Percentiles rank a stretch among this genome's conserved stretches.
phyloP scores from a whole-genome alignment of 2,113 vertebrate genomes.

The Lethenteron camtschaticum region DNA sequence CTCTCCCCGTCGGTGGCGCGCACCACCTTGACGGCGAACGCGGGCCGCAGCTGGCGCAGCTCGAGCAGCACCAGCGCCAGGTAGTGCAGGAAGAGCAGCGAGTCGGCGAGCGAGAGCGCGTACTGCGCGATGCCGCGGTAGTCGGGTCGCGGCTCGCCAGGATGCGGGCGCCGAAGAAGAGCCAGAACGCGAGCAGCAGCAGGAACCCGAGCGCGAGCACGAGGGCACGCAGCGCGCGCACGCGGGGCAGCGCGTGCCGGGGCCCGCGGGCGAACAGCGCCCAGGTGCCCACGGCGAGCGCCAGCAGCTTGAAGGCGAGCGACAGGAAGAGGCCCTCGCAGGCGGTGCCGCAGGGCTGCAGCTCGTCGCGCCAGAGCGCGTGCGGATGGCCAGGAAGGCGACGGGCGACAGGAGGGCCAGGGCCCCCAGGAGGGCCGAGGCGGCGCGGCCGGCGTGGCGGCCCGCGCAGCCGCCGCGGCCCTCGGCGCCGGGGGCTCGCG shows the following conservation, averaged over 20 bases:
- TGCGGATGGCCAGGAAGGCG: conserved; percentile 63
- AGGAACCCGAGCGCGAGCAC: conserved; percentile 70
- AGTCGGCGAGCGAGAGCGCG: conserved; percentile 56
- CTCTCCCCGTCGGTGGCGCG: conserved; percentile 58
- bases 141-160: conserved; percentile 40
- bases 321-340: conserved; percentile 80
- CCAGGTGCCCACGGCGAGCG: conserved; percentile 66
- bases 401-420: conserved; percentile 56
- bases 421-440: conserved; percentile 41
- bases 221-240: conserved; percentile 52
- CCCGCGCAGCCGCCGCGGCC: conserved; percentile 53
- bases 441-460: conserved; percentile 37
- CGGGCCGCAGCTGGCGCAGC: conserved; percentile 60
- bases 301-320: conserved; percentile 69
- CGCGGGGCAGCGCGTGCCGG: conserved; percentile 45
- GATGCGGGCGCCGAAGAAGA: conserved; percentile 60
- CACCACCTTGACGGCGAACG: conserved; percentile 70
- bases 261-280: conserved; percentile 62
- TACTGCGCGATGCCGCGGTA: conserved; percentile 68
- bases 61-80: conserved; percentile 63
- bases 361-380: conserved; percentile 45
- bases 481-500: conserved; percentile 52
- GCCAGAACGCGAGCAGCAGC: conserved; percentile 64
- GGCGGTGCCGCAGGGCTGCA: conserved; percentile 50
- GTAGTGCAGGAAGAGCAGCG: conserved; percentile 69